phyloP scores from a whole-genome alignment of 37 sponge, comb jelly and placozoan genomes.

The Petrosia ficiformis region DNA sequence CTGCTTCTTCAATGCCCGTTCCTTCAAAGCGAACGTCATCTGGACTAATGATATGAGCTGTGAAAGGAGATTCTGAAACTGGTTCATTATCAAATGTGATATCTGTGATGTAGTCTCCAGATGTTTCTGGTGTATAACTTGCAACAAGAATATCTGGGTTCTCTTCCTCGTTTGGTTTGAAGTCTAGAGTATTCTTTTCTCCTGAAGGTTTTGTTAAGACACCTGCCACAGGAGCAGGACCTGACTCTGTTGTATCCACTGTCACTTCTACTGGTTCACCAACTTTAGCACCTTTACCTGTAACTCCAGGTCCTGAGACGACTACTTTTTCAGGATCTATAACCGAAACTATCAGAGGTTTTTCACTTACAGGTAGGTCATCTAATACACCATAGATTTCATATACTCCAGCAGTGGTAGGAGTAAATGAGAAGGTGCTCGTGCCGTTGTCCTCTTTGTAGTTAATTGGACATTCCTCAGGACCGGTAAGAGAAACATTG shows the following conservation, averaged over 20 bases:
- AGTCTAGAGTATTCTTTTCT: constrained; percentile 13
- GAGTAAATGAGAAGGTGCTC: constrained; percentile 27
- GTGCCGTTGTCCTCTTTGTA: constrained; percentile 36
- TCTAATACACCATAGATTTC: constrained; percentile 21
- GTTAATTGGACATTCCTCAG: constrained; percentile 21
- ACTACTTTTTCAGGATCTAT: constrained; percentile 78
- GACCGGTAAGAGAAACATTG: constrained; percentile 11
- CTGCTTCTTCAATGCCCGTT: constrained; percentile 42
- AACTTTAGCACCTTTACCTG: constrained; percentile 67
- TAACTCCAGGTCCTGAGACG: constrained; percentile 79
- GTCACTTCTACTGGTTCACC: constrained; percentile 32
- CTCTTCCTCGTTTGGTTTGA: constrained; percentile 14
- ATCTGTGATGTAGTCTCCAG: constrained; percentile 48
- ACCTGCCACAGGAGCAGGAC: constrained; percentile 46
- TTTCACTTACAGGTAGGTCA: constrained; percentile 48
- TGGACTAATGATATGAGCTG: constrained; percentile 24
- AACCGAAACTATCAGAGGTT: constrained; percentile 64
- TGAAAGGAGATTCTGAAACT: constrained; percentile 60
- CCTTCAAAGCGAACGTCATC: constrained; percentile 16
- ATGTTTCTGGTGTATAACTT: constrained; percentile 42
- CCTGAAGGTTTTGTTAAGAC: constrained; percentile 53
- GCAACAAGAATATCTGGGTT: neutral
- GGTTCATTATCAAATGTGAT: constrained; percentile 56
- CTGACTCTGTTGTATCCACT: constrained; percentile 58
- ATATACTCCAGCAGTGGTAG: constrained; percentile 48